phyloP scores from a whole-genome alignment of 2,797 vertebrate genomes.

The Danio tinwini region DNA sequence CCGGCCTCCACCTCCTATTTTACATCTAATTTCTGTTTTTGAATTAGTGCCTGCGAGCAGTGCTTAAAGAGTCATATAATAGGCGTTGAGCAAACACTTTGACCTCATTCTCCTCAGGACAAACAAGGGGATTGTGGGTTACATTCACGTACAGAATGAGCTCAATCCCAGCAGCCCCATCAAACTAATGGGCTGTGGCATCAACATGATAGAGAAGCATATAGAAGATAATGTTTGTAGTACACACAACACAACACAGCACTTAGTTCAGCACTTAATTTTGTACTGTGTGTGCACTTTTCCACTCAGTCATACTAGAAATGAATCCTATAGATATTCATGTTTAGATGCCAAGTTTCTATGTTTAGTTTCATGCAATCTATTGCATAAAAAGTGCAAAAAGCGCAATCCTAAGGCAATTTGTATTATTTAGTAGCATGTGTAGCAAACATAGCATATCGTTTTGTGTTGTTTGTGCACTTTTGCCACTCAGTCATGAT shows the following conservation, averaged over 20 bases:
- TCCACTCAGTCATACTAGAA: neutral
- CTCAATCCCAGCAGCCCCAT: constrained; percentile 4
- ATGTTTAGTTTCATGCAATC: too few relatives aligned
- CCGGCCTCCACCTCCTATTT: neutral
- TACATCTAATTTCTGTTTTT: constrained; percentile 19
- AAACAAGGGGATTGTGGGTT: constrained; percentile 28
- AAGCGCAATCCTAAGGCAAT: too few relatives aligned
- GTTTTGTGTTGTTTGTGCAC: too few relatives aligned
- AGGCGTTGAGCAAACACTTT: constrained; percentile 72
- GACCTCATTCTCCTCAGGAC: constrained; percentile 64
- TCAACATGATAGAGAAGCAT: neutral
- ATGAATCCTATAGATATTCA: neutral
- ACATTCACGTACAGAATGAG: constrained; percentile 12
- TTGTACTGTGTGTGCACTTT: neutral
- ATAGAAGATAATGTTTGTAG: neutral
- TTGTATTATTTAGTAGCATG: too few relatives aligned
- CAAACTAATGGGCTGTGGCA: constrained; percentile 4
- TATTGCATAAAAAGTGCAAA: too few relatives aligned
- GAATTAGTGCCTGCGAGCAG: constrained; percentile 12
- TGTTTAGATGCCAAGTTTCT: neutral
- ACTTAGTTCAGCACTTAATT: neutral
- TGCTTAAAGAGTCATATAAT: constrained; percentile 10
- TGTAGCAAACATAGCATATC: too few relatives aligned
- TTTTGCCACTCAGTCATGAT: too few relatives aligned
- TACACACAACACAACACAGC: neutral